Evolutionary conservation across 2,888 invertebrate genomes (phyloP).

Genomic region (Pterobdella sp.): DNA sequence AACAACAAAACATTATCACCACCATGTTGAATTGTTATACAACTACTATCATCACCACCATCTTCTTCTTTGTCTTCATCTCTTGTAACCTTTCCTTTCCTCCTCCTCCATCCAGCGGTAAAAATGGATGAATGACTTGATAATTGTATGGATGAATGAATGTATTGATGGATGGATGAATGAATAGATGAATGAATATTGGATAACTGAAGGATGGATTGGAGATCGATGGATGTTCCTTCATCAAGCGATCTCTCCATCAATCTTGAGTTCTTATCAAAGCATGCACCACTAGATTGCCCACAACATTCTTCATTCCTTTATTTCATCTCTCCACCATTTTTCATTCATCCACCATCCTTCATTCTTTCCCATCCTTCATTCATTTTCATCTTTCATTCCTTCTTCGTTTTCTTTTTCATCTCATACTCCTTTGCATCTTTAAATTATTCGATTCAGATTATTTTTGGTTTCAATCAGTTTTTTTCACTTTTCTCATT

Average conservation of each 20-base stretch:
- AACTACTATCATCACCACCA: neutral
- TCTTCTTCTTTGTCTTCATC: neutral
- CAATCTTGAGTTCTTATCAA: neutral
- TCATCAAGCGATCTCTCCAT: neutral
- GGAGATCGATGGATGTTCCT: neutral
- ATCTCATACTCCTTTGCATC: neutral
- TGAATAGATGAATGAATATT: neutral
- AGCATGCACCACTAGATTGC: neutral
- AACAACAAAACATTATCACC: neutral
- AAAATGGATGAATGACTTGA: neutral
- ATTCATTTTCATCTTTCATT: neutral
- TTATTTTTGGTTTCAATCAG: neutral
- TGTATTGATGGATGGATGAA: neutral
- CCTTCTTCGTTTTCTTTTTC: neutral
- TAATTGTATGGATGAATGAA: neutral
- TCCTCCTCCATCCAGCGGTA: neutral
- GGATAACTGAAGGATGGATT: neutral
- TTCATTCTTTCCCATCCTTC: neutral
- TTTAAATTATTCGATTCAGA: neutral
- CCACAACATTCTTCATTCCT: neutral
- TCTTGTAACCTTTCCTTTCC: neutral
- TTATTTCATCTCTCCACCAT: neutral
- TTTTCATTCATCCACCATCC: neutral
- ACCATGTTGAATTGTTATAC: neutral
- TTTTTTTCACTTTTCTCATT: no score